Conservation (phyloP, 2,113 vertebrate genomes). For the Drymodes brunneopygia region DNA sequence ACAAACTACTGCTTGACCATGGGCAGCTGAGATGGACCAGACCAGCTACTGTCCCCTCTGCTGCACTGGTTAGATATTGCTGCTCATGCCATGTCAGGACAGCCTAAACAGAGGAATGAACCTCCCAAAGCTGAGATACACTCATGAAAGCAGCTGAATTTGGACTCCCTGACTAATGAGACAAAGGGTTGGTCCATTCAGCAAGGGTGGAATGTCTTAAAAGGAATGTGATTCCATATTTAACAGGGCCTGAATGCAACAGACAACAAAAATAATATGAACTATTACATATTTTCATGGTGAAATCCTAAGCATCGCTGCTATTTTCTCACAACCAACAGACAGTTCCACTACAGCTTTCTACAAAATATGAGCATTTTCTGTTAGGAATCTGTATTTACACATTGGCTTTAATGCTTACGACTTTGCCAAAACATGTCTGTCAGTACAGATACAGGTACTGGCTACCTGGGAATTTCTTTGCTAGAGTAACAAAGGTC, state of each 20-base stretch:
- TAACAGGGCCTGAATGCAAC: background rate
- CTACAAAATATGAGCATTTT: background rate
- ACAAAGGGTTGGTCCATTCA: background rate
- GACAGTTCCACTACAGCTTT: background rate
- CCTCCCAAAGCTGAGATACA: background rate
- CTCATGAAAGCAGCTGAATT: background rate
- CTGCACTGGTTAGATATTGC: background rate
- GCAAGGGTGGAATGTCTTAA: background rate
- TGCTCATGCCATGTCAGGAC: background rate
- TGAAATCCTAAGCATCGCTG: background rate
- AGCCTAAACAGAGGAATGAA: background rate
- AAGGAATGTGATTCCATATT: background rate
- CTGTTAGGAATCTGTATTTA: background rate
- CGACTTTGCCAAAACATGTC: background rate
- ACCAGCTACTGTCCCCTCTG: background rate
- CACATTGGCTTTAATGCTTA: background rate
- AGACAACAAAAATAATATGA: background rate
- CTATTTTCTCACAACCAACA: background rate
- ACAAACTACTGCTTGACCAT: background rate
- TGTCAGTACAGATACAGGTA: background rate
- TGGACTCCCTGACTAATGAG: background rate
- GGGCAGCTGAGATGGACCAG: background rate
- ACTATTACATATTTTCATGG: background rate
- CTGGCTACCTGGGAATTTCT: background rate
- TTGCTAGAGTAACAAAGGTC: background rate